Evolutionary conservation across 2,888 invertebrate species (phyloP).

Genomic region (Creontiades dilutus): DNA sequence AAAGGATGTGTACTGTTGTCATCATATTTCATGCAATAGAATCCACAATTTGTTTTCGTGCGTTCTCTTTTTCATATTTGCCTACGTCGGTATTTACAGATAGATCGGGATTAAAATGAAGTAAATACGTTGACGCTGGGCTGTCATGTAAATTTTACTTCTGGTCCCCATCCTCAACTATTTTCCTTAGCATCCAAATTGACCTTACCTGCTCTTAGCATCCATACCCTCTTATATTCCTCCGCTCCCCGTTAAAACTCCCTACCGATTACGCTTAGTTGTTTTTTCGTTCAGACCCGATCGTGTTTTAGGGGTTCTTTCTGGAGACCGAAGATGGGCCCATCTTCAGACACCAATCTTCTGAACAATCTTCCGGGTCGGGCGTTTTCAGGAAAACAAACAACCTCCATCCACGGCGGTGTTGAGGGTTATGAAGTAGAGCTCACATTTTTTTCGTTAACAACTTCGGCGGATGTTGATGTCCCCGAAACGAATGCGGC

Average conservation of each 20-base stretch:
- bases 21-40: too few relatives aligned
- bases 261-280: neutral
- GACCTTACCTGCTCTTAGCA: too few relatives aligned
- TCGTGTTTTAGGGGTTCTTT: neutral
- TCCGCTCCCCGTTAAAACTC: neutral
- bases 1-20: too few relatives aligned
- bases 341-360: neutral
- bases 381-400: constrained; percentile 21
- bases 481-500: constrained; percentile 1
- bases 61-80: too few relatives aligned
- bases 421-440: constrained; percentile 10
- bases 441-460: neutral
- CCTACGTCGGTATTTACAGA: too few relatives aligned
- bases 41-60: too few relatives aligned
- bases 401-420: constrained; percentile 1
- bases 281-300: neutral
- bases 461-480: constrained; percentile 6
- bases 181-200: too few relatives aligned
- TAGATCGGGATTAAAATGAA: too few relatives aligned
- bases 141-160: too few relatives aligned
- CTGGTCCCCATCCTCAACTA: too few relatives aligned
- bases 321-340: neutral
- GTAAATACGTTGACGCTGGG: too few relatives aligned
- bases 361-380: neutral
- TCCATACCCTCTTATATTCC: neutral